A percentile compares a stretch with the other conserved stretches of the same genome.
phyloP scores from a whole-genome alignment of 2,888 invertebrate genomes.

The Synanthedon myopaeformis region DNA sequence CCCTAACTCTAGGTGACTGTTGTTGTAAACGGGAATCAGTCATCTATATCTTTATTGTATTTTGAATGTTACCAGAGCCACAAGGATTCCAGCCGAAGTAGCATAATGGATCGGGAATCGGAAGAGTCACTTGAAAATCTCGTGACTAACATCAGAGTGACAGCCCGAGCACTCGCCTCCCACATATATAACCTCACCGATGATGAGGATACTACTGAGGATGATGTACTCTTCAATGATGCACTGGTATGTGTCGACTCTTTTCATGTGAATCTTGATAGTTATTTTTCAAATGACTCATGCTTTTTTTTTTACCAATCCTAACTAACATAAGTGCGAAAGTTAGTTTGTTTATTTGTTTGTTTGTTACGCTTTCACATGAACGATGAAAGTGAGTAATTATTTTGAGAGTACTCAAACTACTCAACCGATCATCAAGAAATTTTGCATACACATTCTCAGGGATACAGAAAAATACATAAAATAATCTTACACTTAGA shows the following conservation, averaged over 20 bases:
- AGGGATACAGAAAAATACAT: too few species aligned
- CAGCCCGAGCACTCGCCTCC: constrained; percentile 87
- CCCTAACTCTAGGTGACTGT: too few species aligned
- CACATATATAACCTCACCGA: constrained; percentile 79
- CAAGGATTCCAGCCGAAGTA: constrained; percentile 71
- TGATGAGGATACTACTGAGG: constrained; percentile 33
- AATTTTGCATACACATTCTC: too few species aligned
- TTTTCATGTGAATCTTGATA: background rate
- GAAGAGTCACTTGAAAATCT: constrained; percentile 70
- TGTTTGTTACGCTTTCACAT: too few species aligned
- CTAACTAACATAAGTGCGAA: background rate
- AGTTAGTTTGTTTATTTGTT: too few species aligned
- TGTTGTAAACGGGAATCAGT: too few species aligned
- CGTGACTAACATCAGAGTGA: constrained; percentile 75
- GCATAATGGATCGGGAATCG: constrained; percentile 74
- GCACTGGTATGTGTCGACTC: constrained; percentile 73
- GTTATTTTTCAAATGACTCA: background rate
- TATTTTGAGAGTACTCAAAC: too few species aligned
- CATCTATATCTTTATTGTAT: too few species aligned
- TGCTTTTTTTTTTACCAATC: background rate
- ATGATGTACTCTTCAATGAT: constrained; percentile 75
- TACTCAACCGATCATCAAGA: too few species aligned
- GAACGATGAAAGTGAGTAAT: too few species aligned
- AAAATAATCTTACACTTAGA: too few species aligned
- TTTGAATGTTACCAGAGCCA: constrained; percentile 59